Conservation (phyloP, 2,113 vertebrate genomes). For the Leucosticte australis region DNA sequence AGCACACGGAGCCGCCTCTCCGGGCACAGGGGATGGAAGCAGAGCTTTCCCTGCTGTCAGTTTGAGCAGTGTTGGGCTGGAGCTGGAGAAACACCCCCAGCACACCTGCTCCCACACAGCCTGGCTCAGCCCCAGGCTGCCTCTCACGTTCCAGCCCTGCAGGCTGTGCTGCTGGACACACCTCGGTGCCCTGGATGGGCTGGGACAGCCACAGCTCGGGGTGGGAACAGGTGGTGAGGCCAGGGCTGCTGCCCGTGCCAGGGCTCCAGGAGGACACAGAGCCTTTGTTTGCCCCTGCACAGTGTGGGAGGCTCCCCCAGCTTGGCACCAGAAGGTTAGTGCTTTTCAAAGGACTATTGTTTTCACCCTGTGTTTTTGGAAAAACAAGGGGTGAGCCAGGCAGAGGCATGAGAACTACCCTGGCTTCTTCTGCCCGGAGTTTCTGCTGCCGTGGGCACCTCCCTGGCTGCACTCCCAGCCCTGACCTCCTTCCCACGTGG, state of each 20-base stretch:
- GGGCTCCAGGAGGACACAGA: neutral
- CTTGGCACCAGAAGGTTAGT: conserved; percentile 2
- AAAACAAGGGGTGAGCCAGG: neutral
- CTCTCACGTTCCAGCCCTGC: fast-evolving
- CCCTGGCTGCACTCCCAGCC: neutral
- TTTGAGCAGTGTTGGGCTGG: neutral
- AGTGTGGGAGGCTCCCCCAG: conserved; percentile 3
- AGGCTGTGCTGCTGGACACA: neutral
- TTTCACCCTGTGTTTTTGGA: neutral
- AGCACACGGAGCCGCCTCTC: neutral
- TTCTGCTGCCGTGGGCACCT: neutral
- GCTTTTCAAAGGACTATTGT: neutral
- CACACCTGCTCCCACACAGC: neutral
- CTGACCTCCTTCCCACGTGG: fast-evolving
- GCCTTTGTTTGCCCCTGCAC: neutral
- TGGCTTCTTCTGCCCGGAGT: neutral
- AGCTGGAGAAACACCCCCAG: neutral
- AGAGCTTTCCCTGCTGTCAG: neutral
- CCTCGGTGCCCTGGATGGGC: fast-evolving
- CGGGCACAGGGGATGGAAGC: neutral
- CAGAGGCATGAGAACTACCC: neutral
- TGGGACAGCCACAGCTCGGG: neutral
- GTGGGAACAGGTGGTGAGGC: neutral
- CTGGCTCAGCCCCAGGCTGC: neutral
- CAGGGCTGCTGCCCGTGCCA: neutral